Conservation (phyloP, 2,888 invertebrate genomes). For the Eueremaeus valkanovi region DNA sequence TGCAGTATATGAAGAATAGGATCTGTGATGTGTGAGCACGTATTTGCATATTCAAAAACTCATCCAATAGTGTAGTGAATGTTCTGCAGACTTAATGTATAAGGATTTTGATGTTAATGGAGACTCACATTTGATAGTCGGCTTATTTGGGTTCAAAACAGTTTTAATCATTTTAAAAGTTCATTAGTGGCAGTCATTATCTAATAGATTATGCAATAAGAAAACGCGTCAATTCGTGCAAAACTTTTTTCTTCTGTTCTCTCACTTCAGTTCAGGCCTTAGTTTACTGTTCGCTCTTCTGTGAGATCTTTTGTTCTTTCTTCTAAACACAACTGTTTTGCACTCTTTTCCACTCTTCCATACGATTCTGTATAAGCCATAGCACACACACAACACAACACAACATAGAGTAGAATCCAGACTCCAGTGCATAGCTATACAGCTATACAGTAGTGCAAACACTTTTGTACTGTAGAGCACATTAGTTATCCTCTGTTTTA, state of each 20-base stretch:
- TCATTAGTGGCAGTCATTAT: conserved; percentile 24
- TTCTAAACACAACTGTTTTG: neutral
- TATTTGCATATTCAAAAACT: conserved; percentile 32
- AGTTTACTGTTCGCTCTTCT: conserved; percentile 30
- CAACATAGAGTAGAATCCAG: no score
- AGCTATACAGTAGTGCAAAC: neutral
- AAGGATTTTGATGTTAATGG: neutral
- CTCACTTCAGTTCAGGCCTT: neutral
- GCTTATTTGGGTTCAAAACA: neutral
- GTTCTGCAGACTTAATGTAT: neutral
- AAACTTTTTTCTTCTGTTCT: neutral
- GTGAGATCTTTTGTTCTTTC: conserved; percentile 17
- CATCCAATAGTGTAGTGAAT: conserved; percentile 8
- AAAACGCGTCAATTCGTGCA: conserved; percentile 20
- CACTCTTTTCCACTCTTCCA: neutral
- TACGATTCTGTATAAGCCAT: neutral
- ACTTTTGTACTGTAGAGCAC: neutral
- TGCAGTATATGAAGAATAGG: neutral
- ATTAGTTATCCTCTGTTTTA: conserved; percentile 10
- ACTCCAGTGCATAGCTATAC: no score
- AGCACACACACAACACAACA: neutral
- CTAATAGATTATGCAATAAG: conserved; percentile 27
- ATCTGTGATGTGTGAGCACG: neutral
- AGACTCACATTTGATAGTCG: neutral
- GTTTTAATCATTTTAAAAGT: conserved; percentile 34